Base-by-base conservation (phyloP, 2,113 vertebrate species). In the Serinus canaria region DNA sequence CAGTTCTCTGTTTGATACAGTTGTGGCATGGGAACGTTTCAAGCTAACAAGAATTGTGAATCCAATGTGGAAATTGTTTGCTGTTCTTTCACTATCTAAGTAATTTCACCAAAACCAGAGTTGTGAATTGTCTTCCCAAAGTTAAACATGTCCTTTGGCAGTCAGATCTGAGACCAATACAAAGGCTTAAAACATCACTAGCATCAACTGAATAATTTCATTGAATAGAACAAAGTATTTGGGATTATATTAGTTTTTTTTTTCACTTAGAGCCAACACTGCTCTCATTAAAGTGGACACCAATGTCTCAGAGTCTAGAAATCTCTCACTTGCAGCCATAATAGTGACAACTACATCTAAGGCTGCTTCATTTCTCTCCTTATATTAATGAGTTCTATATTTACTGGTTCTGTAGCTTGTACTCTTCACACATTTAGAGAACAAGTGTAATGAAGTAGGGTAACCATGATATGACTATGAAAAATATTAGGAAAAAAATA, bases 381-480 rank as follows among this genome's bases (percentile, higher is more conserved):
- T 81, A 66, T 70, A 53, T 63, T 49, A 44, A 3, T 37, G 43
- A 78, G 3, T 33, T 78, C 21, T 81, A 1, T 28, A 37, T 49
- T 13, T 84, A 33, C 44, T 75, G 1, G 4, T 55, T 72, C 56
- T 63, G 24, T 84, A 19, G 23, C 30, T 15, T 72, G 7, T 82
- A 49, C 2, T 53, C 15, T 63, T 88, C 24, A 52, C 8, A 52
- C 1, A 33, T 68, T 85, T 79, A 68, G 24, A 74, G 15, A 87
- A 55, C 2, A 82, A 85, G 79, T 18, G 4, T 47, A 63, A 63
- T 39, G 19, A 79, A 87, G 25, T 3, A 56, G 5, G 2, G 4
- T 39, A 79, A 41, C 14, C 7, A 30, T 41, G 5, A 46, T 37
- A 35, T 0, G 2, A 43, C 55, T 39, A 35, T 2, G 1, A 68